phyloP scores from a whole-genome alignment of 2,113 vertebrate genomes.

The Gallinago media region DNA sequence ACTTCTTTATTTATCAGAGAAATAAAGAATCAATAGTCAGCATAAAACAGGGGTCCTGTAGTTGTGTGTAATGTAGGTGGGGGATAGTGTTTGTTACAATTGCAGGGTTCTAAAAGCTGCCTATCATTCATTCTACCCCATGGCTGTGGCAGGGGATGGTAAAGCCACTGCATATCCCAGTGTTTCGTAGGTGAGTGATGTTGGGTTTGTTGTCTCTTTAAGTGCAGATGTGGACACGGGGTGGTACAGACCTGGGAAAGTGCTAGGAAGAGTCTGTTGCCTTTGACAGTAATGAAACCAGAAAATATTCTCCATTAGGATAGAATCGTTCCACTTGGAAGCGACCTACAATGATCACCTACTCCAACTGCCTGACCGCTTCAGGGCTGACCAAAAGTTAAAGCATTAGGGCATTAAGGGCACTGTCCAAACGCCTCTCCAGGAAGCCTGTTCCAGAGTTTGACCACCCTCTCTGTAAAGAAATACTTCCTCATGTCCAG shows the following conservation, averaged over 20 bases:
- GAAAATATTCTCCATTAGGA: background rate
- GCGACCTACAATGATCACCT: background rate
- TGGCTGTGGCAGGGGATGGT: background rate
- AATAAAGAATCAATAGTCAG: background rate
- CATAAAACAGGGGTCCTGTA: background rate
- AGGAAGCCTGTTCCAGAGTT: background rate
- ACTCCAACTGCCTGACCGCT: background rate
- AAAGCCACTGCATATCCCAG: background rate
- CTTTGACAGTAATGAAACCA: background rate
- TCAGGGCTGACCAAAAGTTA: background rate
- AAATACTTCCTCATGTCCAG: background rate
- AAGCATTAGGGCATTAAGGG: background rate
- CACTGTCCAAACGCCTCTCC: background rate
- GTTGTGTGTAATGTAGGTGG: background rate
- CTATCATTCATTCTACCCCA: fast-evolving
- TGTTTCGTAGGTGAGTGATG: background rate
- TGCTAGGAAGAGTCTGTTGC: background rate
- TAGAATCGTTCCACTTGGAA: background rate
- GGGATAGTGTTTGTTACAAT: background rate
- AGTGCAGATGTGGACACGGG: background rate
- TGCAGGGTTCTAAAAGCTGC: background rate
- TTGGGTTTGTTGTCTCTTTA: background rate
- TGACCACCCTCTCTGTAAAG: background rate
- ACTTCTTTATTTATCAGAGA: background rate
- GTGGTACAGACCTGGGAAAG: background rate